Evolutionary conservation across 2,888 invertebrate genomes (phyloP).

Genomic region (Meta bourneti): DNA sequence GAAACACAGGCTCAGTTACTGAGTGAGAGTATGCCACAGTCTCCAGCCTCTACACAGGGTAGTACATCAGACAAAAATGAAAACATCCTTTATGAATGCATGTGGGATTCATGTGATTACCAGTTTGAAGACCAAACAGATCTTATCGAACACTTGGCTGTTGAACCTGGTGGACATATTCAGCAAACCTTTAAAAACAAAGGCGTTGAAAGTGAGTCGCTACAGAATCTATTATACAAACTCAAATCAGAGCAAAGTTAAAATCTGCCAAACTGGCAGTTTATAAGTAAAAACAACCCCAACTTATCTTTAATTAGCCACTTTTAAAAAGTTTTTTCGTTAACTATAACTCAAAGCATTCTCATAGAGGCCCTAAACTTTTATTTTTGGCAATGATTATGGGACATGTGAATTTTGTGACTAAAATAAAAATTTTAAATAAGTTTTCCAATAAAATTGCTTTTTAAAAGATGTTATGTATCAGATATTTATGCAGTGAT

Average conservation of each 20-base stretch:
- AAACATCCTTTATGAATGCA: slow-evolving; percentile 87
- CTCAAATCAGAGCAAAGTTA: slow-evolving; percentile 46
- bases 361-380: neutral
- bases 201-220: slow-evolving; percentile 79
- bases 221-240: neutral
- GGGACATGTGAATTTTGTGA: too few relatives aligned
- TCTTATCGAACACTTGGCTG: slow-evolving; percentile 92
- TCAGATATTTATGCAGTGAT: too few relatives aligned
- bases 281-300: too few relatives aligned
- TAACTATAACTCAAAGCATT: too few relatives aligned
- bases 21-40: slow-evolving; percentile 80
- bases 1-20: slow-evolving; percentile 77
- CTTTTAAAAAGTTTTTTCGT: too few relatives aligned
- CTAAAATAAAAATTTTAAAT: too few relatives aligned
- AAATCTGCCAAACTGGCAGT: slow-evolving; percentile 80
- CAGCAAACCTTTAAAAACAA: slow-evolving; percentile 78
- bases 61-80: slow-evolving; percentile 78
- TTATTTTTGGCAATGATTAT: neutral
- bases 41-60: slow-evolving; percentile 80
- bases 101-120: slow-evolving; percentile 95
- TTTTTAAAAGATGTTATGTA: too few relatives aligned
- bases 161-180: slow-evolving; percentile 85
- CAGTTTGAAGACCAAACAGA: slow-evolving; percentile 95
- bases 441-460: too few relatives aligned
- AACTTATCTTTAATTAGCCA: too few relatives aligned